Base-by-base conservation (phyloP, 2,113 vertebrate species). In the Jacana jacana region DNA sequence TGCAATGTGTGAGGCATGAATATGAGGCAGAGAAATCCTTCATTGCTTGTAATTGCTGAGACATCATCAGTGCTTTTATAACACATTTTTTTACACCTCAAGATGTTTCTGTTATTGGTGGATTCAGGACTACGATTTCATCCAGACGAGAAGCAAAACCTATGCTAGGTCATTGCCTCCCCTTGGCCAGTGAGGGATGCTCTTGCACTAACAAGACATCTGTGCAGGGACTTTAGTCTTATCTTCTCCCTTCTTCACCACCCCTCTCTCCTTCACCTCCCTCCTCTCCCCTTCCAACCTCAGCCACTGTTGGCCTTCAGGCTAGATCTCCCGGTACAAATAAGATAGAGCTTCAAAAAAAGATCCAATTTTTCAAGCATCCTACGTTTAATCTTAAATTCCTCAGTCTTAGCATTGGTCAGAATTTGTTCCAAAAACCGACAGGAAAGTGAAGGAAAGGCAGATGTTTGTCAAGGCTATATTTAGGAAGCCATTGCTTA, bases 151-250 rank as follows among this genome's bases (percentile, higher is more conserved):
- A 93, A 17, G 68, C 31, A 91, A 91, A 75, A 63, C 11, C 39
- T 81, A 10, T 51, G 81, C 75, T 42, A 66, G 37, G 85, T 93
- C 91, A 90, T 63, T 96, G 93, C 58, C 51, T 71, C 8, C 42
- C 65, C 81, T 91, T 90, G 90, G 55, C 88, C 95, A 94, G 90
- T 1, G 35, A 95, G 93, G 92, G 91, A 94, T 96, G 94, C 93
- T 94, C 91, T 97, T 95, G 93, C 69, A 80, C 81, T 80, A 66
- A 73, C 22, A 65, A 88, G 93, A 61, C 22, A 69, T 65, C 15
- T 2, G 2, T 79, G 70, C 57, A 61, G 40, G 61, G 46, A 19
- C 58, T 79, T 63, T 5, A 60, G 19, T 51, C 48, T 63, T 63
- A 76, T 73, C 52, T 25, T 81, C 11, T 79, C 54, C 30, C 54